Conservation (phyloP, 2,888 invertebrate species). For the Nipponacmea schrenckii region DNA sequence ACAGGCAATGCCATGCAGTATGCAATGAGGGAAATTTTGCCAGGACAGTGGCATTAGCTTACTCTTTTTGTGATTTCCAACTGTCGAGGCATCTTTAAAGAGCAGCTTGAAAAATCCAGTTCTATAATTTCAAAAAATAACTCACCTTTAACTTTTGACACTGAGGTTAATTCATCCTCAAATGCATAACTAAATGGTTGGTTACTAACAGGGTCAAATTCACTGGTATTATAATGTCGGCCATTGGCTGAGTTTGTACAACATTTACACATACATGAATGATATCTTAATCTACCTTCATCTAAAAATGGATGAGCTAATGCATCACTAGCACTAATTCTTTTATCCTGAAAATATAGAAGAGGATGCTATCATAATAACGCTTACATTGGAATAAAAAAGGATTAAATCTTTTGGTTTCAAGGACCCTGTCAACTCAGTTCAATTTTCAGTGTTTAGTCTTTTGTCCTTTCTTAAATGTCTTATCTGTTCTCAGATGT, state of each 20-base stretch:
- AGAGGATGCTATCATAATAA: neutral
- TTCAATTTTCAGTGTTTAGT: too few species aligned
- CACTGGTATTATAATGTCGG: slow-evolving; percentile 80
- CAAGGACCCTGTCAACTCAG: too few species aligned
- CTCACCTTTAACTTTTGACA: slow-evolving; percentile 82
- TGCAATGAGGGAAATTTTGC: too few species aligned
- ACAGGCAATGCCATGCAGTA: too few species aligned
- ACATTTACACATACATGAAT: slow-evolving; percentile 99
- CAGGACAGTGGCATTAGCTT: too few species aligned
- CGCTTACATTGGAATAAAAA: neutral
- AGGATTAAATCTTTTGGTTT: too few species aligned
- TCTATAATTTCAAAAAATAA: neutral
- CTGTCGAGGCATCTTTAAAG: too few species aligned
- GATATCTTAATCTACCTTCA: slow-evolving; percentile 97
- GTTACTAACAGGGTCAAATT: slow-evolving; percentile 91
- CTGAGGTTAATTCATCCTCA: slow-evolving; percentile 88
- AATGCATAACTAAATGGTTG: slow-evolving; percentile 94
- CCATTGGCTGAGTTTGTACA: slow-evolving; percentile 81
- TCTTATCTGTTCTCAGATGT: too few species aligned
- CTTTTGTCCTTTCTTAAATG: too few species aligned
- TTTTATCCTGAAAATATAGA: slow-evolving; percentile 78
- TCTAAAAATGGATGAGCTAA: slow-evolving; percentile 97
- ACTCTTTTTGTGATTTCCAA: too few species aligned
- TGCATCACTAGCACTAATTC: slow-evolving; percentile 94
- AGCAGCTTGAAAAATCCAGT: too few species aligned